Evolutionary conservation across 2,888 invertebrate species (phyloP).

Genomic region (Lingula anatina): DNA sequence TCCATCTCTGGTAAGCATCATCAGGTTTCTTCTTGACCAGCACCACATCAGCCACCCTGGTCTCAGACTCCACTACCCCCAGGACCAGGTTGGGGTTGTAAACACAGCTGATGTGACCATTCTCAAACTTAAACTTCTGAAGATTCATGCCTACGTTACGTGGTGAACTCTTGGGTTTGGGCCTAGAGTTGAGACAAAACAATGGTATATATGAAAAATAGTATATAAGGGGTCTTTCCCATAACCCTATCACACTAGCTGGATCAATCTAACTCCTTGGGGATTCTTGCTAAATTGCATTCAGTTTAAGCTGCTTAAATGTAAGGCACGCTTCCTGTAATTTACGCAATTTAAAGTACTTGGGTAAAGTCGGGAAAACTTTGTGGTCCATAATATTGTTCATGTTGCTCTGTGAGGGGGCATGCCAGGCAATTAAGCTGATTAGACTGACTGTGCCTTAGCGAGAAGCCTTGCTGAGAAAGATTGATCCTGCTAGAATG

Average conservation of each 20-base stretch:
- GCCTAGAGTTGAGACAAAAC: too few species aligned
- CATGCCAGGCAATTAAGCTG: too few species aligned
- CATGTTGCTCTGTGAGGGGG: too few species aligned
- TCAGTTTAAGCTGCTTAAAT: background rate
- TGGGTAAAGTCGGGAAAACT: too few species aligned
- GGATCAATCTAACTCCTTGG: too few species aligned
- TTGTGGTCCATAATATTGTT: too few species aligned
- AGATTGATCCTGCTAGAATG: too few species aligned
- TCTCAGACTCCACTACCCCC: constrained; percentile 36
- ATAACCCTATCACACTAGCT: too few species aligned
- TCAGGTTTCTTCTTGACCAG: constrained; percentile 39
- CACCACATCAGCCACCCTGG: constrained; percentile 36
- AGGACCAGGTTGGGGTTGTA: constrained; percentile 39
- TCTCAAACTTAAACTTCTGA: constrained; percentile 42
- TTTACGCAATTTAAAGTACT: too few species aligned
- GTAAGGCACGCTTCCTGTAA: background rate
- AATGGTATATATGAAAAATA: background rate
- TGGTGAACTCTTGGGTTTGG: background rate
- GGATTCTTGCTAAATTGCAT: too few species aligned
- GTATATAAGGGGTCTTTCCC: background rate
- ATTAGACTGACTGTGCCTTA: too few species aligned
- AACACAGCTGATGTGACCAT: constrained; percentile 38
- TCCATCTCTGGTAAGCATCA: constrained; percentile 45
- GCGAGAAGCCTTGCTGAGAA: too few species aligned
- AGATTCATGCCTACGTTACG: constrained; percentile 10